Evolutionary conservation across 2,888 invertebrate genomes (phyloP), one percentile per base, ranked within the genome.

Genomic region (Lomographa bimaculata): DNA sequence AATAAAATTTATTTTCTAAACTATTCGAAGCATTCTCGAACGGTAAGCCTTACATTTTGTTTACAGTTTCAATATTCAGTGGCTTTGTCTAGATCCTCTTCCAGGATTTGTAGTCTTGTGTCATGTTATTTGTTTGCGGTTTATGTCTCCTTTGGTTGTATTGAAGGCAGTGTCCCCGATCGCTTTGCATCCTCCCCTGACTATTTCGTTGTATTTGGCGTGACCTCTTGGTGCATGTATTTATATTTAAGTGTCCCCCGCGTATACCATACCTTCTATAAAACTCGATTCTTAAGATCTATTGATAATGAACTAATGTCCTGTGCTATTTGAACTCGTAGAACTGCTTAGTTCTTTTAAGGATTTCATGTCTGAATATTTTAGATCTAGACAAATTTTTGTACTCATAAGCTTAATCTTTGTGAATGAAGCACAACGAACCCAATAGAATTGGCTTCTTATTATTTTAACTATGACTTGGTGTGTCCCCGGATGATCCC

Each of bases 211-310:
- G 80, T 80, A 75, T 77, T 85, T 89, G 90, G 90, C 90, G 90
- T 90, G 90, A 86, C 89, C 75, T 89, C 89, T 89, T 89, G 89
- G 89, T 82, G 90, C 90, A 90, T 90, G 90, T 65, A 71, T 79
- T 67, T 77, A 79, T 68, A 60, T 57, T 71, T 76, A 79, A 77
- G 77, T 70, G 67, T 75, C 60, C 60, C 64, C 60, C 64, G 64
- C 66, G 64, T 67, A 51, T 60, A 58, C 50, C 60, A 46, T 56
- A 67, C 36, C 45, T n/a, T n/a, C n/a, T n/a, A n/a, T n/a, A n/a
- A n/a, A n/a, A n/a, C n/a, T n/a, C n/a, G n/a, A n/a, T n/a, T n/a
- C n/a, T n/a, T n/a, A n/a, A n/a, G n/a, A n/a, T n/a, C n/a, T n/a
- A n/a, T n/a, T n/a, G n/a, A n/a, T n/a, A n/a, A n/a, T n/a, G n/a